phyloP scores from a whole-genome alignment of 2,113 vertebrate species.

The Pampusana beccarii region DNA sequence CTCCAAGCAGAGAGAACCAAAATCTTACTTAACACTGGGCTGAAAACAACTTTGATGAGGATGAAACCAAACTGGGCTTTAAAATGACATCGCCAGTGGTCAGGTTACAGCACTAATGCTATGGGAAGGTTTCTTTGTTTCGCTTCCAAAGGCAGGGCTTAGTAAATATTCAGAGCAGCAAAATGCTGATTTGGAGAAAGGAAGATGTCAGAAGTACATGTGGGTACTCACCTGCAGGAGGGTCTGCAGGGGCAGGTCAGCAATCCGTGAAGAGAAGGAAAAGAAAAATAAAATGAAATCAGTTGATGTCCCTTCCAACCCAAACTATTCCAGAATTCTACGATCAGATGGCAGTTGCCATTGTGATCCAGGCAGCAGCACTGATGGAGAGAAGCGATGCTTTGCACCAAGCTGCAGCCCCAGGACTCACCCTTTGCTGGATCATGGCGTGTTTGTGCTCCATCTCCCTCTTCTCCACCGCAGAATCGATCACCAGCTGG shows the following conservation, averaged over 20 bases:
- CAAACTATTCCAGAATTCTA: no score
- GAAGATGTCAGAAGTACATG: neutral
- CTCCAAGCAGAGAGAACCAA: neutral
- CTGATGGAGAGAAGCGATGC: neutral
- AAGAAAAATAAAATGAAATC: neutral
- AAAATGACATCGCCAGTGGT: neutral
- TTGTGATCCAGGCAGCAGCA: no score
- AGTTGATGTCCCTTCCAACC: neutral
- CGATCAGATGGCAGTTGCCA: no score
- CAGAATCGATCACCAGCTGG: slow-evolving; percentile 96
- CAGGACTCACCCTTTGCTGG: slow-evolving; percentile 89
- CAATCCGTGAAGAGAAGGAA: neutral
- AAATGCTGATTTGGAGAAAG: neutral
- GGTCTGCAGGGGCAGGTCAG: slow-evolving; percentile 31
- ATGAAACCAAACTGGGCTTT: neutral
- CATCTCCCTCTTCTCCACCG: slow-evolving; percentile 97
- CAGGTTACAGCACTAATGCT: neutral
- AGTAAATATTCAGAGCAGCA: neutral
- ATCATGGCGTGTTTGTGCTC: slow-evolving; percentile 95
- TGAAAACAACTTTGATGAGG: neutral
- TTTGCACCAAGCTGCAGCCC: neutral
- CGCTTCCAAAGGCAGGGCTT: neutral
- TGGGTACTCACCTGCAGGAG: slow-evolving; percentile 64
- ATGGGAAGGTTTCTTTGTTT: neutral
- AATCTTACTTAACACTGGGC: neutral